phyloP scores from a whole-genome alignment of 2,113 vertebrate species.

The Centropus bengalensis region DNA sequence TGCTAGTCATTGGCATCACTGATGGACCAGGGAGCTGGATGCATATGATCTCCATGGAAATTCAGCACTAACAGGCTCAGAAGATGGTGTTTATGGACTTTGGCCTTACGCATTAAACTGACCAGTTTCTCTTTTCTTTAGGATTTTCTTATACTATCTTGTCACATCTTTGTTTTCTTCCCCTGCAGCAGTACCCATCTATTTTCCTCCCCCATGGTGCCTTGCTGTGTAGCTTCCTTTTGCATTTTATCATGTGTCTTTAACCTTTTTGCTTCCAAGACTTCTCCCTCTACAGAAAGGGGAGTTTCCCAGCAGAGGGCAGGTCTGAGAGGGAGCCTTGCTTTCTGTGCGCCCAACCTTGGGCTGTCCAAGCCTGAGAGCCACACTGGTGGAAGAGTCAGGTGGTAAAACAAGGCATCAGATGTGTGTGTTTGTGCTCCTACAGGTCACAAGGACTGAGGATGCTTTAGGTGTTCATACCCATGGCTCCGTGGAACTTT shows the following conservation, averaged over 20 bases:
- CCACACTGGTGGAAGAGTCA: background rate
- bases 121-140: background rate
- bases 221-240: rapidly evolving
- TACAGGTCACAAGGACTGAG: background rate
- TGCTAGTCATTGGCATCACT: background rate
- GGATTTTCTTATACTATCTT: background rate
- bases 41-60: background rate
- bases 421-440: background rate
- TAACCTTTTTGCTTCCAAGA: background rate
- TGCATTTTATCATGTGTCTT: background rate
- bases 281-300: background rate
- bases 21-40: background rate
- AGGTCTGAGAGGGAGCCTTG: background rate
- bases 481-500: background rate
- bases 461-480: rapidly evolving
- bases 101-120: background rate
- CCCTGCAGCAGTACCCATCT: background rate
- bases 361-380: background rate
- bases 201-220: rapidly evolving
- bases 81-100: background rate
- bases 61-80: background rate
- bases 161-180: background rate
- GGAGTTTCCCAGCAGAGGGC: background rate
- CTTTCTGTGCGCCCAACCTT: background rate
- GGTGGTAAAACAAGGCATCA: background rate